Base-by-base conservation (phyloP, 2,888 invertebrate genomes). In the Arge pagana region DNA sequence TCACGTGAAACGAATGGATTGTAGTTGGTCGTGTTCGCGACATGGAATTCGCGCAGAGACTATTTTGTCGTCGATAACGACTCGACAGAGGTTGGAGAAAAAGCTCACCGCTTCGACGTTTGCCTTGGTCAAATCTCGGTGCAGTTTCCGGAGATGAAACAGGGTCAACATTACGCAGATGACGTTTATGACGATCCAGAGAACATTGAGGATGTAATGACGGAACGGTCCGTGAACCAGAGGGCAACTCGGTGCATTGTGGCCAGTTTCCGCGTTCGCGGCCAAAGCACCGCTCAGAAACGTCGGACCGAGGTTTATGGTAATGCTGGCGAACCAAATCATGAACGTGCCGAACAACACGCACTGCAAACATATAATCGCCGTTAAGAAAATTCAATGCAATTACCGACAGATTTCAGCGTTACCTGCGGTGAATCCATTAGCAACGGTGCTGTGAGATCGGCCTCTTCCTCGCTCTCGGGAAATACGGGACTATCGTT, bases 301-400 rank as follows among this genome's bases (percentile, higher is more conserved):
- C 26, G 91, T 91, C 23, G 92, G 92, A 19, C 93, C 93, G 64
- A 94, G 83, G 79, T 94, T 93, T 75, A 93, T 90, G 45, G 93
- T 90, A 72, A 93, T 88, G 60, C 90, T 90, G 48, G 92, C 90
- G 79, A 94, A 93, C 93, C 93, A 94, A 71, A 93, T 93, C 87
- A 93, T 93, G 77, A 91, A 90, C 48, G 92, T 87, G 57, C 93
- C 93, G 78, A 94, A 94, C 41, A 92, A 82, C 56, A 93, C 91
- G 78, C 94, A 94, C 83, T 91, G 88, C 23, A 67, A 72, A 48
- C n/a, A n/a, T n/a, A n/a, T n/a, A n/a, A n/a, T n/a, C n/a, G n/a
- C n/a, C n/a, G n/a, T n/a, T n/a, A n/a, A n/a, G n/a, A n/a, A n/a
- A n/a, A n/a, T n/a, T n/a, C n/a, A n/a, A n/a, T n/a, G n/a, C n/a